These are phyloP conservation scores for Alcedo quadribrachys DNA, from an alignment of 2,797 vertebrate species.

Conservation along the genomic window DNA sequence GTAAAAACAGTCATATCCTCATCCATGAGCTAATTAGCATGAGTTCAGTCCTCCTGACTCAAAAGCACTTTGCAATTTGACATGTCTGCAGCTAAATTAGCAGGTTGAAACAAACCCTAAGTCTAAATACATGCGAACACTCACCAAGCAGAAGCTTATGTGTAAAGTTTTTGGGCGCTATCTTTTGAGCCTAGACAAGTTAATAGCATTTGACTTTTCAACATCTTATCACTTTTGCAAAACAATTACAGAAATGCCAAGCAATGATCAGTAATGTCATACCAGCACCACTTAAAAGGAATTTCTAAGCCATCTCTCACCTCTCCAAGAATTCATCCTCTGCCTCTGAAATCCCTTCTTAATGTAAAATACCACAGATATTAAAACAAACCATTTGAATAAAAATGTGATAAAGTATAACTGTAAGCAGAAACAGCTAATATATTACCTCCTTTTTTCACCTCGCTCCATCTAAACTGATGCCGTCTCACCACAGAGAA, in stretches of 20 bases:
- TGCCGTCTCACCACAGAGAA: conserved; percentile 93
- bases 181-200: not conserved
- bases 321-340: not conserved
- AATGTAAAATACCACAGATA: not conserved
- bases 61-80: not conserved
- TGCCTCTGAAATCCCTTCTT: not conserved
- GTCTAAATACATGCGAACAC: not conserved
- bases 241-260: not conserved
- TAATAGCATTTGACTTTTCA: not conserved
- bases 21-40: not conserved
- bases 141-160: not conserved
- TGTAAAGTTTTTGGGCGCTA: not conserved
- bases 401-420: not conserved
- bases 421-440: not conserved
- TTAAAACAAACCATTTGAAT: not conserved
- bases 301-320: not conserved
- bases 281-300: not conserved
- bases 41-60: not conserved
- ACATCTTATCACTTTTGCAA: not conserved
- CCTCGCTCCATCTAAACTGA: conserved; percentile 93
- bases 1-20: not conserved
- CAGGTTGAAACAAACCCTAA: not conserved
- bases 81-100: not conserved
- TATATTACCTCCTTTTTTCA: conserved; percentile 84
- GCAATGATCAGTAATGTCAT: not conserved